phyloP scores from a whole-genome alignment of 1,140 invertebrate genomes.

The Tribolium castaneum region DNA sequence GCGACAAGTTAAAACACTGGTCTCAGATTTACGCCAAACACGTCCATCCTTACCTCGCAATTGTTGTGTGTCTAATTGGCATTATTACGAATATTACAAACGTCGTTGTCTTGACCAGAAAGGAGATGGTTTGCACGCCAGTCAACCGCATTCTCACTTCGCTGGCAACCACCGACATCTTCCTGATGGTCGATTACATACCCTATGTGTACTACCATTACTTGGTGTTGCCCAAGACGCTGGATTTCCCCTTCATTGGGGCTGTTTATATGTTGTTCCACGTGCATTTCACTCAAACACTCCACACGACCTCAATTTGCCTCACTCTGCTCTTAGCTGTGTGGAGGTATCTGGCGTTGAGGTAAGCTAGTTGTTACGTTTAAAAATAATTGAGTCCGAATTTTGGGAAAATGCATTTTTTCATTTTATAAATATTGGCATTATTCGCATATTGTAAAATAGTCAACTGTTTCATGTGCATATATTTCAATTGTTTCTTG shows the following conservation, averaged over 20 bases:
- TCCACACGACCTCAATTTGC: conserved; percentile 94
- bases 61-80: conserved; percentile 90
- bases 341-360: conserved; percentile 93
- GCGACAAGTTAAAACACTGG: too few species aligned
- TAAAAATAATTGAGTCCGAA: too few species aligned
- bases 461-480: too few species aligned
- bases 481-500: too few species aligned
- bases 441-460: too few species aligned
- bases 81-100: conserved; percentile 94
- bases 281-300: conserved; percentile 84
- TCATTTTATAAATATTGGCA: too few species aligned
- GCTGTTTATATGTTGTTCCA: conserved; percentile 84
- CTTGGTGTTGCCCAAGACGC: background rate
- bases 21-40: too few species aligned
- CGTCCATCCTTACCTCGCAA: conserved; percentile 77
- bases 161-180: conserved; percentile 89
- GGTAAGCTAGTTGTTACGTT: background rate
- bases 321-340: conserved; percentile 91
- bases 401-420: too few species aligned
- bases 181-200: conserved; percentile 95
- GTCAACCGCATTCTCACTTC: conserved; percentile 89
- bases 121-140: conserved; percentile 84
- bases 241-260: background rate
- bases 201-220: conserved; percentile 71
- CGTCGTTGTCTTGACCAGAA: conserved; percentile 90